These are phyloP conservation scores for Nesometra sesokonis DNA, from an alignment of 35 echinoderm and acorn worm species.

Conservation along the genomic window DNA sequence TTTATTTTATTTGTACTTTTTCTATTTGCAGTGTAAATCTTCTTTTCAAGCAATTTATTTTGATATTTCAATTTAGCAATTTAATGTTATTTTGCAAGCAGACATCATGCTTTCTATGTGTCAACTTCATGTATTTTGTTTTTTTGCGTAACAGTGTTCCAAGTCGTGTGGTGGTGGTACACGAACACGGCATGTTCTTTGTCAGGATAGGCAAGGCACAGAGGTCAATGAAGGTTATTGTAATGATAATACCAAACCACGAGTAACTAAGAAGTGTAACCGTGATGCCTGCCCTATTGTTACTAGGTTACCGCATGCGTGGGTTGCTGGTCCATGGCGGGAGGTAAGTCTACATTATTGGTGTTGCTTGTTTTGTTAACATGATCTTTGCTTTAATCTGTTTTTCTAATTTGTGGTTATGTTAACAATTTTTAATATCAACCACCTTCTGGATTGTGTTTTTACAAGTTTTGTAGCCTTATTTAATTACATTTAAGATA, in stretches of 20 bases:
- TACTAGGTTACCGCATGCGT: conserved; percentile 16
- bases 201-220: conserved; percentile 37
- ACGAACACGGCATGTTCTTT: conserved; percentile 39
- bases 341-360: conserved; percentile 43
- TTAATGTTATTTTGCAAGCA: too few relatives aligned
- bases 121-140: too few relatives aligned
- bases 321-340: conserved; percentile 64
- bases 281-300: conserved; percentile 30
- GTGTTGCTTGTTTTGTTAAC: background rate
- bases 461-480: too few relatives aligned
- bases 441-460: too few relatives aligned
- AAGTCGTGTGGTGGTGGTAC: conserved; percentile 61
- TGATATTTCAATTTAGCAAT: too few relatives aligned
- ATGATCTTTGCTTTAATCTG: background rate
- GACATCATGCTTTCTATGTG: too few relatives aligned
- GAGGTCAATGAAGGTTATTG: conserved; percentile 29
- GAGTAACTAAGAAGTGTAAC: conserved; percentile 51
- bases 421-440: too few relatives aligned
- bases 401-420: too few relatives aligned
- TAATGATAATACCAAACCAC: conserved; percentile 31
- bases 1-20: too few relatives aligned
- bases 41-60: too few relatives aligned
- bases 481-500: too few relatives aligned
- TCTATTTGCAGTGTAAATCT: too few relatives aligned
- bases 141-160: conserved; percentile 76